Conservation (phyloP, 2,113 vertebrate species). For the Macrotus californicus region DNA sequence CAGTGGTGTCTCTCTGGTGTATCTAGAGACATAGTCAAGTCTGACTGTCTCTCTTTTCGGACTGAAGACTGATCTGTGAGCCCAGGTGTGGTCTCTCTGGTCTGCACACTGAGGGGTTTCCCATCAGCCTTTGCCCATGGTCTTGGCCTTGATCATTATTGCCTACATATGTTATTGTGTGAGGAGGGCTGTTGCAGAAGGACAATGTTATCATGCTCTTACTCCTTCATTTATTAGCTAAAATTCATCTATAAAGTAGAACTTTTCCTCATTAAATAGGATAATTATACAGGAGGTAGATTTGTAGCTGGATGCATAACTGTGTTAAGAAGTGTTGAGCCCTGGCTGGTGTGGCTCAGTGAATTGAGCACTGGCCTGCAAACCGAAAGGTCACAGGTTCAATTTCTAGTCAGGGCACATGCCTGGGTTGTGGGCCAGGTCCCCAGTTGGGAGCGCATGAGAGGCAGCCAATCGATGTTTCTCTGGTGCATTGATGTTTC, state of each 20-base stretch:
- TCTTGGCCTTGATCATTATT: no score
- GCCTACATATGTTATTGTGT: neutral
- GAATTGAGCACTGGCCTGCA: no score
- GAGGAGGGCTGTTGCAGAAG: no score
- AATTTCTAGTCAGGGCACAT: no score
- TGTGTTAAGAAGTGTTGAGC: neutral
- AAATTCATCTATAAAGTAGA: neutral
- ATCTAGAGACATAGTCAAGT: neutral
- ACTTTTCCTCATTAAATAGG: neutral
- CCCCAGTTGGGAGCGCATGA: no score
- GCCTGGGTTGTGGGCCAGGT: no score
- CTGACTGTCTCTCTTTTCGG: neutral
- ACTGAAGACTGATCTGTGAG: neutral
- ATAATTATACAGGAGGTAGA: neutral
- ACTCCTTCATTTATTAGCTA: neutral
- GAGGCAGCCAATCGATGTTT: no score
- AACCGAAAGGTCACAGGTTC: no score
- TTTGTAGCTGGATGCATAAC: neutral
- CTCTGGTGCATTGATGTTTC: no score
- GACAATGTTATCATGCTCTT: neutral
- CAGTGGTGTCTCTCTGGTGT: neutral
- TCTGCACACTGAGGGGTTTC: neutral
- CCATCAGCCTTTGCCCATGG: neutral
- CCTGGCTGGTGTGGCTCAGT: no score
- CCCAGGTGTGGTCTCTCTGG: neutral